phyloP scores from a whole-genome alignment of 2,113 vertebrate genomes.

The Ophiodon elongatus region DNA sequence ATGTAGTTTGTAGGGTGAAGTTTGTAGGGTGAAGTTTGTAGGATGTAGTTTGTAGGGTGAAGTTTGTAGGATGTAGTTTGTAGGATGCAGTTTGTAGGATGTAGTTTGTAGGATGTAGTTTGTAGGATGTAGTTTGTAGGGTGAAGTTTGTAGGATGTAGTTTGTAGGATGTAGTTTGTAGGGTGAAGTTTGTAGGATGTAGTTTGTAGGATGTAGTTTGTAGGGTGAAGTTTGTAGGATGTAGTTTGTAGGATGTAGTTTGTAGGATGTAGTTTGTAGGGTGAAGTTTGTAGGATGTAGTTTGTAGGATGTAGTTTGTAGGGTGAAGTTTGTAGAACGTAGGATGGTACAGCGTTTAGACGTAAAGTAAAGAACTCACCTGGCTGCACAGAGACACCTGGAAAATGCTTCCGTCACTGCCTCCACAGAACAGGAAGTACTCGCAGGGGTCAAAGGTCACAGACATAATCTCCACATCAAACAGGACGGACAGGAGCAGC shows the following conservation, averaged over 20 bases:
- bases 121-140: background rate
- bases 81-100: background rate
- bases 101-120: background rate
- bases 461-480: slow-evolving; percentile 92
- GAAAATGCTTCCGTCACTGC: slow-evolving; percentile 93
- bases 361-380: slow-evolving; percentile 79
- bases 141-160: background rate
- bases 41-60: no score
- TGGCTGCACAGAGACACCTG: slow-evolving; percentile 92
- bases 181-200: no score
- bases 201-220: no score
- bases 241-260: background rate
- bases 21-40: no score
- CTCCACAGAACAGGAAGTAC: slow-evolving; percentile 93
- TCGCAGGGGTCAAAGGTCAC: slow-evolving; percentile 95
- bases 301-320: no score
- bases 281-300: no score
- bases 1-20: background rate
- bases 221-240: no score
- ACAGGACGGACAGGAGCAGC: slow-evolving; percentile 92
- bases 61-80: background rate
- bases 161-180: background rate
- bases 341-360: no score
- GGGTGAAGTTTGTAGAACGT: background rate
- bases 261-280: background rate